A percentile compares a stretch with the other conserved stretches of the same genome.
Evolutionary conservation across 1,140 invertebrate species (phyloP).

Genomic region (Forficula auricularia): DNA sequence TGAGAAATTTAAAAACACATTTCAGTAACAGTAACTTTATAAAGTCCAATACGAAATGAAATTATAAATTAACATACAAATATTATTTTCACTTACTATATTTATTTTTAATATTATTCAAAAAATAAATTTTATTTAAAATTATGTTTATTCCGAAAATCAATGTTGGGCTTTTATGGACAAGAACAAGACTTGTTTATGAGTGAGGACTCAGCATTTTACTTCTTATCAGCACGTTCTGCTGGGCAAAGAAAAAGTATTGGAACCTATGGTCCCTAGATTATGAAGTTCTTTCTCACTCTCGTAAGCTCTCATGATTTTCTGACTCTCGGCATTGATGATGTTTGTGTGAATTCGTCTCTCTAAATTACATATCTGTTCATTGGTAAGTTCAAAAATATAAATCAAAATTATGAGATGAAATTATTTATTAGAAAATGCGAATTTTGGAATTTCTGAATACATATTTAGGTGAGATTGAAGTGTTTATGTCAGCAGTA

Average conservation of each 20-base stretch:
- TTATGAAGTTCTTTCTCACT: slow-evolving; percentile 48
- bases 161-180: slow-evolving; percentile 55
- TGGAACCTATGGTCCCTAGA: slow-evolving; percentile 50
- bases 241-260: slow-evolving; percentile 34
- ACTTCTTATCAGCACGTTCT: slow-evolving; percentile 41
- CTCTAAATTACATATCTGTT: slow-evolving; percentile 48
- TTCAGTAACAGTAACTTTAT: too few relatives aligned
- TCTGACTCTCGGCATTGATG: slow-evolving; percentile 38
- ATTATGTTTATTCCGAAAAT: slow-evolving; percentile 33
- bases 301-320: slow-evolving; percentile 51
- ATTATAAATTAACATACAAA: too few relatives aligned
- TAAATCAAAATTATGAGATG: too few relatives aligned
- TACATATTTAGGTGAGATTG: slow-evolving; percentile 38
- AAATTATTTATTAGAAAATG: too few relatives aligned
- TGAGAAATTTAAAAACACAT: too few relatives aligned
- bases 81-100: too few relatives aligned
- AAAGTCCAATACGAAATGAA: too few relatives aligned
- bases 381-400: slow-evolving; percentile 47
- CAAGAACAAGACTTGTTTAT: slow-evolving; percentile 42
- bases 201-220: slow-evolving; percentile 50
- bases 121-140: too few relatives aligned
- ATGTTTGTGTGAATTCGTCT: slow-evolving; percentile 40
- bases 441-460: background rate
- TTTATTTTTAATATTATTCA: too few relatives aligned
- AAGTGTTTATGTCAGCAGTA: slow-evolving; percentile 54